Evolutionary conservation across 2,888 invertebrate genomes (phyloP).

Genomic region (Bhutanitis thaidina): DNA sequence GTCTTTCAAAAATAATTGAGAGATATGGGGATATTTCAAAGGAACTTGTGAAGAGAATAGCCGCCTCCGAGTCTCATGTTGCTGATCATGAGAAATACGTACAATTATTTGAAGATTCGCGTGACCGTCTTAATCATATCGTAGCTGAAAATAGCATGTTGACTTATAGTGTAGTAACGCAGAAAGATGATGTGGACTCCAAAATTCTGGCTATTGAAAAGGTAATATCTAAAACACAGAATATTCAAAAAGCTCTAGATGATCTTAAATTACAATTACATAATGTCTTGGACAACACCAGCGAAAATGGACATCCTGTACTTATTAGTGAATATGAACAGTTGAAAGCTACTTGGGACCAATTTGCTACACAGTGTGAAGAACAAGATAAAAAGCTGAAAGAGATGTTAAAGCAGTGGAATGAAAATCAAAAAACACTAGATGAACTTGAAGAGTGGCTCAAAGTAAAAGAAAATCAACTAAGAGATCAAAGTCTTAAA

Average conservation of each 20-base stretch:
- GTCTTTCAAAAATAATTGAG: conserved; percentile 85
- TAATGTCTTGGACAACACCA: conserved; percentile 87
- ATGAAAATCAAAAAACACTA: conserved; percentile 87
- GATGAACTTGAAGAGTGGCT: conserved; percentile 91
- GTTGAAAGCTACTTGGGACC: conserved; percentile 86
- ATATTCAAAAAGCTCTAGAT: conserved; percentile 85
- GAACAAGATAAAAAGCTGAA: conserved; percentile 86
- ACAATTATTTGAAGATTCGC: conserved; percentile 89
- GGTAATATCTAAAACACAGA: conserved; percentile 84
- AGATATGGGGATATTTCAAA: conserved; percentile 85
- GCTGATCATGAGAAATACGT: conserved; percentile 90
- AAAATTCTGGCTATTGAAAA: conserved; percentile 88
- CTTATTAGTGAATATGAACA: conserved; percentile 87
- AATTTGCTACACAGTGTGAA: conserved; percentile 85
- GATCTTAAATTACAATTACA: conserved; percentile 86
- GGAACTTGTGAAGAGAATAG: conserved; percentile 84
- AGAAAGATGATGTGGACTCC: conserved; percentile 88
- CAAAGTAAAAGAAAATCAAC: conserved; percentile 89
- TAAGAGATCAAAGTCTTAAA: conserved; percentile 93
- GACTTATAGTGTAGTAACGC: conserved; percentile 88
- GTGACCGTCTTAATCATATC: conserved; percentile 90
- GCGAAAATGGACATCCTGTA: conserved; percentile 86
- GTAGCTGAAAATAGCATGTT: conserved; percentile 88
- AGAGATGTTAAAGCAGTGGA: conserved; percentile 88
- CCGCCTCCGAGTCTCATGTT: conserved; percentile 85